These are phyloP conservation scores for Anarhynchus alexandrinus DNA, from an alignment of 2,113 vertebrate genomes.

Conservation along the genomic window DNA sequence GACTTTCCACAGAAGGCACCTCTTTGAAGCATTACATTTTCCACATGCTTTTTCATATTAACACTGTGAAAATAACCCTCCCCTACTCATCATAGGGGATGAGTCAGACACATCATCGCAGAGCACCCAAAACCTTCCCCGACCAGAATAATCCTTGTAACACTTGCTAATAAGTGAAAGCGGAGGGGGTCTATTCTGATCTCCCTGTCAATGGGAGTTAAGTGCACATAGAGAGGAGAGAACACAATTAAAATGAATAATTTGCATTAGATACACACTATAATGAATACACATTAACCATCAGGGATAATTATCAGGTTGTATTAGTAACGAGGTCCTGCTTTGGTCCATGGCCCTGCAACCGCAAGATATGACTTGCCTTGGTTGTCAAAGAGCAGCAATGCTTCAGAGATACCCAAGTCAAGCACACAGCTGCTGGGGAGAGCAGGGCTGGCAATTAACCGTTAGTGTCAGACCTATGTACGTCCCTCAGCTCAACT, in stretches of 20 bases:
- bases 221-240: neutral
- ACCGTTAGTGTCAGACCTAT: neutral
- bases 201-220: slow-evolving; percentile 33
- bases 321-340: slow-evolving; percentile 16
- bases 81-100: neutral
- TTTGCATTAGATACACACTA: slow-evolving; percentile 17
- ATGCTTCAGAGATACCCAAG: neutral
- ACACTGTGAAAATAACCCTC: slow-evolving; percentile 28
- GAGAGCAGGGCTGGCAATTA: neutral
- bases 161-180: slow-evolving; percentile 42
- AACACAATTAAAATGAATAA: slow-evolving; percentile 23
- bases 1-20: slow-evolving; percentile 37
- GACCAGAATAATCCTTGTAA: slow-evolving; percentile 10
- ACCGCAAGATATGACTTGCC: neutral
- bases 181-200: neutral
- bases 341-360: neutral
- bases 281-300: neutral
- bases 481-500: neutral
- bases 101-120: slow-evolving; percentile 45
- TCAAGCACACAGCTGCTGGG: neutral
- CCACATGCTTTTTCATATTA: slow-evolving; percentile 49
- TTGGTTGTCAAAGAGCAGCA: neutral
- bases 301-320: slow-evolving; percentile 11
- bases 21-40: slow-evolving; percentile 43
- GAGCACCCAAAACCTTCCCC: slow-evolving; percentile 14